Conservation (phyloP, 2,113 vertebrate species). For the Chunga burmeisteri region DNA sequence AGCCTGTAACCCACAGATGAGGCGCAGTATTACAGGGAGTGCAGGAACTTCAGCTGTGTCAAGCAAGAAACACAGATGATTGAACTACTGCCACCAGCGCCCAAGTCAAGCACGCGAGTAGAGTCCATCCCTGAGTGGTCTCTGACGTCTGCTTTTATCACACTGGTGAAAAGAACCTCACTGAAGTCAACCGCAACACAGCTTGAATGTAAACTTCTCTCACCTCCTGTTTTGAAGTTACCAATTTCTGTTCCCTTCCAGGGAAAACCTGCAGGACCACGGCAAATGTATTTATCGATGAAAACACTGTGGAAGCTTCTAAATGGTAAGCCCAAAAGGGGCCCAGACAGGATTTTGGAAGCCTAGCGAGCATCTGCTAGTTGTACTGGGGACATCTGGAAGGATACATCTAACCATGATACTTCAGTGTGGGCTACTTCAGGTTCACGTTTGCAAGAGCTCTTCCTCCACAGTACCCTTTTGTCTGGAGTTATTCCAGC, state of each 20-base stretch:
- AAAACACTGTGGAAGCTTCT: not conserved
- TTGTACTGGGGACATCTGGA: not conserved
- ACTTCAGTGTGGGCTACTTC: not conserved
- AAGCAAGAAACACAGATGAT: not conserved
- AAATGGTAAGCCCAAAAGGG: not conserved
- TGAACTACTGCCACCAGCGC: not conserved
- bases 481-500: not conserved
- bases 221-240: not conserved
- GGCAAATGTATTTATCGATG: not conserved
- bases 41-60: not conserved
- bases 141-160: not conserved
- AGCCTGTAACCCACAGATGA: not conserved
- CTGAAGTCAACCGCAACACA: not conserved
- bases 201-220: not conserved
- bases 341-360: not conserved
- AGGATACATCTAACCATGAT: not conserved
- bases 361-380: not conserved
- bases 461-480: not conserved
- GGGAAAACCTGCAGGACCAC: not conserved
- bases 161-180: not conserved
- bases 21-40: not conserved
- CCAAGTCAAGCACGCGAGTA: fast-evolving
- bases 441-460: not conserved
- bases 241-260: not conserved
- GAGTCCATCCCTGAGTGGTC: not conserved